Base-by-base conservation (phyloP, 2,888 invertebrate genomes). In the Oxytorus armatus region DNA sequence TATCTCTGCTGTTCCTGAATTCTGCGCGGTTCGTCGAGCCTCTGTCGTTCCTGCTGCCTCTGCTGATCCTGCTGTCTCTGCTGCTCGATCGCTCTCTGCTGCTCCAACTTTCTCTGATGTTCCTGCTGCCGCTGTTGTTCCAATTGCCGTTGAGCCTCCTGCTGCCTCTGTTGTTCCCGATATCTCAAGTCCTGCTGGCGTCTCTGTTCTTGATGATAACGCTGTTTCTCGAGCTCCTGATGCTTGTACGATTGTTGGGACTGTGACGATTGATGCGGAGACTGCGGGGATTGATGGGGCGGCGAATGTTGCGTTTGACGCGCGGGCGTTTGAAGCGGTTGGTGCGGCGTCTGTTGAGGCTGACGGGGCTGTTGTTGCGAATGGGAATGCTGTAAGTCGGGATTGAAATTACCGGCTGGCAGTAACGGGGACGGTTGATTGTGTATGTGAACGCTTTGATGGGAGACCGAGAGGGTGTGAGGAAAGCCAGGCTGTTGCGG, bases 181-280 rank as follows among this genome's bases (percentile, higher is more conserved):
- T 89, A 88, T 59, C 89, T 87, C 25, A 88, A 86, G 16, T 88
- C 87, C 51, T 88, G 85, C 4, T 86, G 86, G 51, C 86, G 82
- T 36, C 89, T 87, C 21, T 89, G 88, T 33, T 87, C 87, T 39
- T 87, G 87, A n/a, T 84, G 85, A 75, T 80, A 82, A 42, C 86
- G 88, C 44, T 89, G 84, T 69, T 73, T 90, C 86, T 84, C 90
- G 81, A 88, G 85, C 75, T 90, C 86, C 11, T 92, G 92, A 8
- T 91, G 91, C 18, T 91, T 89, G 29, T 88, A 84, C 55, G 90
- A 25, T 21, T 75, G 81, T 8, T 86, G 85, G 36, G 85, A 84
- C 14, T 84, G 84, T 76, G 87, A 85, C 70, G 88, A 88, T 36
- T 87, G 88, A 8, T 88, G 85, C 1, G 85, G 87, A 25, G 87